Conservation (phyloP, 2,113 vertebrate species). For the Eonycteris spelaea region DNA sequence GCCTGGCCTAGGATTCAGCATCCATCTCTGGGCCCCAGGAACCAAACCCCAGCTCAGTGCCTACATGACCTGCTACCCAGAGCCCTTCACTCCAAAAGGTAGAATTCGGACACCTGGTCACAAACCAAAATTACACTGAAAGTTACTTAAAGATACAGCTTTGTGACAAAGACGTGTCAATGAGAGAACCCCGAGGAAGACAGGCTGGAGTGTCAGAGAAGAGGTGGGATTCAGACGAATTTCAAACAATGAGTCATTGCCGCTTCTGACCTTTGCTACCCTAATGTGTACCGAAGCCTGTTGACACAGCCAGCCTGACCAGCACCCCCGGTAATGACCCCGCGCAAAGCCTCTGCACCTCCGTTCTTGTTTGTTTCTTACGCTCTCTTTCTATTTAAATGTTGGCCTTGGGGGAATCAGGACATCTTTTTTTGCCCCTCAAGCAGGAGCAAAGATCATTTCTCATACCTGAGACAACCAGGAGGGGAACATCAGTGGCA, state of each 20-base stretch:
- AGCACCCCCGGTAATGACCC: background rate
- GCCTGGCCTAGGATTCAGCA: background rate
- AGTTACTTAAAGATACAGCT: background rate
- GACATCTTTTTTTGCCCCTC: background rate
- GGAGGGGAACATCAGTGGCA: background rate
- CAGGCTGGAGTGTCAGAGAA: background rate
- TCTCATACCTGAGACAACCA: background rate
- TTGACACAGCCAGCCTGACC: background rate
- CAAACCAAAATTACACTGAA: background rate
- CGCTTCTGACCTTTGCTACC: background rate
- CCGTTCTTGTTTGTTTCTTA: background rate
- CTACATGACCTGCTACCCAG: background rate
- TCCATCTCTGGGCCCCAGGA: background rate
- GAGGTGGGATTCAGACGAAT: background rate
- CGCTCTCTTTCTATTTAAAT: background rate
- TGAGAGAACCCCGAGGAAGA: background rate
- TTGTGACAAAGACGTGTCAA: background rate
- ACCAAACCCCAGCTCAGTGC: background rate
- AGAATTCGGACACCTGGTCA: background rate
- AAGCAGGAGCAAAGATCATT: background rate
- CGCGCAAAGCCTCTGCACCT: background rate
- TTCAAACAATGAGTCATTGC: background rate
- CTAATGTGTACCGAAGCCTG: background rate
- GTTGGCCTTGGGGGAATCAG: accelerated
- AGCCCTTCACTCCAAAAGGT: background rate